Evolutionary conservation across 2,113 vertebrate genomes (phyloP).

Genomic region (Ptilorrhoa leucosticta): DNA sequence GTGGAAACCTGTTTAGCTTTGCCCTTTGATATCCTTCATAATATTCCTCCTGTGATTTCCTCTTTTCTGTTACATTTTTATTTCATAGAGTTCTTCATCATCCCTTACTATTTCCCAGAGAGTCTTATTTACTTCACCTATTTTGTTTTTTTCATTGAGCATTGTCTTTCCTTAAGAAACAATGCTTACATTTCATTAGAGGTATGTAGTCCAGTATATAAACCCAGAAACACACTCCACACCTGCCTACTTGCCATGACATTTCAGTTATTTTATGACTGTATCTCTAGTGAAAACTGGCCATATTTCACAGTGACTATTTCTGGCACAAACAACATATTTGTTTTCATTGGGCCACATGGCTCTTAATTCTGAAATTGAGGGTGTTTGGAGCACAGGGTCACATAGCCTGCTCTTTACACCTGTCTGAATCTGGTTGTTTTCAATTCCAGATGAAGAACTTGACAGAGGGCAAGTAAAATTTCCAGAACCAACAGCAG

Average conservation of each 20-base stretch:
- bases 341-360: background rate
- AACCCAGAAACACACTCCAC: background rate
- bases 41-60: background rate
- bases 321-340: background rate
- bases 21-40: background rate
- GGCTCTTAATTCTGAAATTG: background rate
- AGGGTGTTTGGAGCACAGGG: background rate
- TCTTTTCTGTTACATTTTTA: background rate
- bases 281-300: background rate
- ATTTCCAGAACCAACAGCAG: background rate
- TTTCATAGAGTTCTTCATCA: background rate
- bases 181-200: background rate
- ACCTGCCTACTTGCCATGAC: background rate
- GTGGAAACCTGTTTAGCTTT: background rate
- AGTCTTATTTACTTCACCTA: background rate
- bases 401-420: background rate
- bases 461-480: background rate
- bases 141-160: background rate
- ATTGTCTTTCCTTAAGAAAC: background rate
- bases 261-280: background rate
- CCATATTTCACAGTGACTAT: background rate
- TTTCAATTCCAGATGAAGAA: background rate
- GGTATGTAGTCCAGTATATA: background rate
- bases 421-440: background rate
- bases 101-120: background rate